These are phyloP conservation scores for Himalopsyche tibetana DNA, from an alignment of 2,888 invertebrate species.

Conservation along the genomic window DNA sequence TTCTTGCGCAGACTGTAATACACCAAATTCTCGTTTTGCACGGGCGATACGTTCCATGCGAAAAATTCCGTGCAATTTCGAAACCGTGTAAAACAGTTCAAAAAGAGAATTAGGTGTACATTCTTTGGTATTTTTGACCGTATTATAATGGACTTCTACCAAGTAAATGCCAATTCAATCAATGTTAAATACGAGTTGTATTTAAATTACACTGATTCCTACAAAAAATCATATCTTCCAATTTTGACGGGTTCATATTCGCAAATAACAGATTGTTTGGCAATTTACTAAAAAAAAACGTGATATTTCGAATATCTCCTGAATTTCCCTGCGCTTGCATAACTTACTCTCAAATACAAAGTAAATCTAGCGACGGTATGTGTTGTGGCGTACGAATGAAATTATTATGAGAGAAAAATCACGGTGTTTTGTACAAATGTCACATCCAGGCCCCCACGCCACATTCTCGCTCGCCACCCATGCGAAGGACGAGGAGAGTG, in stretches of 20 bases:
- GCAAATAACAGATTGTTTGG: not conserved
- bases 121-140: no score
- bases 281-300: not conserved
- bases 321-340: conserved; percentile 1
- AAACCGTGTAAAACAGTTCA: no score
- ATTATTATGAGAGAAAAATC: conserved; percentile 65
- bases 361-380: conserved; percentile 39
- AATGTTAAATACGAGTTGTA: no score
- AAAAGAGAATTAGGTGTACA: no score
- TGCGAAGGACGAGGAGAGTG: not conserved
- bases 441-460: conserved; percentile 61
- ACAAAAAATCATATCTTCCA: no score
- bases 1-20: no score
- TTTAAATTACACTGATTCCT: no score
- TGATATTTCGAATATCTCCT: not conserved
- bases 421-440: conserved; percentile 66
- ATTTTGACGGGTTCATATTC: not conserved
- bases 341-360: conserved; percentile 52
- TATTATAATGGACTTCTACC: no score
- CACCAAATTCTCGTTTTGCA: no score
- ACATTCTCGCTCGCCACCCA: conserved; percentile 34
- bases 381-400: conserved; percentile 49
- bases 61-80: no score
- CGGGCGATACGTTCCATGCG: no score
- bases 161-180: no score